Evolutionary conservation across 2,888 invertebrate genomes (phyloP).

Genomic region (Coleophora flavipennella): DNA sequence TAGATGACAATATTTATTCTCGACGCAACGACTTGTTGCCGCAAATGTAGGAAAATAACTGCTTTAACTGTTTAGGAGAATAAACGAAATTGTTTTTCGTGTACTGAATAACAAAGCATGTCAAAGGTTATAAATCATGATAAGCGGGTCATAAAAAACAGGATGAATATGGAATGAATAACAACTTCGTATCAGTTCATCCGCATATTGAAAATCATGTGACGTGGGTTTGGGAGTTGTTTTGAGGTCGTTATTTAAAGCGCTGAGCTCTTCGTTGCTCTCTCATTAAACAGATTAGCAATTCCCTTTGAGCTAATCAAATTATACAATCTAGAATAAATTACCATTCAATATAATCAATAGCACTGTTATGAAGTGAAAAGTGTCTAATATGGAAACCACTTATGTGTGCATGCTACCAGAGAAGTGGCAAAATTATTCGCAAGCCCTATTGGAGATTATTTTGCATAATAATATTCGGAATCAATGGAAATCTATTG

Average conservation of each 20-base stretch:
- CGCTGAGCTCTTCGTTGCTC: neutral
- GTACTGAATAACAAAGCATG: neutral
- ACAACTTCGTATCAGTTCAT: neutral
- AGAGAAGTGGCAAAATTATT: too few relatives aligned
- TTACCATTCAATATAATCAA: neutral
- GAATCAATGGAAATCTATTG: too few relatives aligned
- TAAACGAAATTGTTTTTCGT: too few relatives aligned
- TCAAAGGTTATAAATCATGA: neutral
- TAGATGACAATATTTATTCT: too few relatives aligned
- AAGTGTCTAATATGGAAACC: too few relatives aligned
- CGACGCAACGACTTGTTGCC: too few relatives aligned
- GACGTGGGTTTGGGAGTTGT: too few relatives aligned
- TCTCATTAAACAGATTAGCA: neutral
- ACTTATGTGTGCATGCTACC: too few relatives aligned
- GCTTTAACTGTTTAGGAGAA: neutral
- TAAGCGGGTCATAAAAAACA: neutral
- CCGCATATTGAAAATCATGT: neutral
- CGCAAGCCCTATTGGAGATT: too few relatives aligned
- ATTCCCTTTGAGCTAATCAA: neutral
- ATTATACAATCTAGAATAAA: too few relatives aligned
- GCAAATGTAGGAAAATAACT: neutral
- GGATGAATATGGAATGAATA: neutral
- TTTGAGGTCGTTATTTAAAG: neutral
- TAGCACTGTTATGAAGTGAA: neutral
- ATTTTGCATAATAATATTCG: too few relatives aligned